Evolutionary conservation across 2,888 invertebrate genomes (phyloP), one percentile per base, ranked within the genome.

Genomic region (Rhorus exstirpatorius): DNA sequence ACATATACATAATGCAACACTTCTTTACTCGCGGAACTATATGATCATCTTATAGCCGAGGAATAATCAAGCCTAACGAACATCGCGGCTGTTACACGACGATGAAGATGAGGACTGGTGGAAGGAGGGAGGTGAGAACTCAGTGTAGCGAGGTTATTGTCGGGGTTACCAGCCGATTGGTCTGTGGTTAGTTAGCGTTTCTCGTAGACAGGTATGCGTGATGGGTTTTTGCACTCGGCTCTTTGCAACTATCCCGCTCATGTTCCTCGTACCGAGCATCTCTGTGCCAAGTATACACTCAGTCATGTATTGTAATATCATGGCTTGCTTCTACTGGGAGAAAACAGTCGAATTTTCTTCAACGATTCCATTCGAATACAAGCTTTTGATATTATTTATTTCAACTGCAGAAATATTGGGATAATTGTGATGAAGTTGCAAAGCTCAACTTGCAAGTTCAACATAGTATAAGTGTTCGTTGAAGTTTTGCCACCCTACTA

Each of bases 131-230:
- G 60, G 67, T 19, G 74, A 67, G 67, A 68, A 41, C 70, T 44
- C 67, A 31, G 17, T 58, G 31, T 49, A 38, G 60, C 51, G 41
- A 63, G 78, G 71, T 71, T 63, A 85, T 84, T 86, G 67, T 82
- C 84, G 80, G 84, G 88, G 87, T 88, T 88, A 88, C 80, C 70
- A 79, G 71, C 76, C 82, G 84, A 86, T 85, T 83, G 86, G 79
- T 58, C 63, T 35, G 44, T 41, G 77, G 79, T 83, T 86, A 84
- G 82, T 81, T 83, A 71, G 84, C 79, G 77, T 41, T 77, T 81
- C 81, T 68, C 83, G 83, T 82, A 82, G 51, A 70, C 17, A 41
- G 7, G 3, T 61, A 24, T 53, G 60, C 55, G 70, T 49, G 63
- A 63, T 51, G 46, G 55, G 55, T 10, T 10, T 46, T 58, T 31